Conservation (phyloP, 1,140 invertebrate genomes). For the Lepidotrigona ventralis region DNA sequence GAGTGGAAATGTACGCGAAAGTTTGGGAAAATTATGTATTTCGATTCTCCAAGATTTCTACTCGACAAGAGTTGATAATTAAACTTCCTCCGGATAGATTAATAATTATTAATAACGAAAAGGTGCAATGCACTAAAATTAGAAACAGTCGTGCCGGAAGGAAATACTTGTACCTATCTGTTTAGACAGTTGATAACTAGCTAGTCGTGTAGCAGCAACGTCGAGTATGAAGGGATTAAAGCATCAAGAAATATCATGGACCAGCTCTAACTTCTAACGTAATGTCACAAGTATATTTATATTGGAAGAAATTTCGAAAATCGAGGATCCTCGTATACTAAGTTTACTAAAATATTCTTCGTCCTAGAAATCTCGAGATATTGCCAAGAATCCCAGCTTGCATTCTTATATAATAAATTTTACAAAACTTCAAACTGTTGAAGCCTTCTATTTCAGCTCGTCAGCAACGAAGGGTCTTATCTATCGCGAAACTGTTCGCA, state of each 20-base stretch:
- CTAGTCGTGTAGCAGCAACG: too few relatives aligned
- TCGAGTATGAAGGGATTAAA: too few relatives aligned
- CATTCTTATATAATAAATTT: too few relatives aligned
- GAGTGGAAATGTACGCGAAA: too few relatives aligned
- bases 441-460: not conserved
- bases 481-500: not conserved
- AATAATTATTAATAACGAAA: not conserved
- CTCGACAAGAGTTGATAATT: not conserved
- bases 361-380: not conserved
- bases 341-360: not conserved
- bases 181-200: too few relatives aligned
- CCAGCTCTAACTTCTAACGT: not conserved
- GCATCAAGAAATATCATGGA: not conserved
- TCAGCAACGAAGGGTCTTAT: not conserved
- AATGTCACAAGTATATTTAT: not conserved
- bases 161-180: too few relatives aligned
- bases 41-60: not conserved
- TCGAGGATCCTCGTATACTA: not conserved
- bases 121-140: too few relatives aligned
- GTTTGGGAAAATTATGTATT: too few relatives aligned
- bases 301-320: not conserved
- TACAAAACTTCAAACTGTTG: too few relatives aligned
- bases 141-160: too few relatives aligned
- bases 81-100: not conserved
- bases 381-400: too few relatives aligned